Evolutionary conservation across 2,888 invertebrate species (phyloP).

Genomic region (Panzeria rudis): DNA sequence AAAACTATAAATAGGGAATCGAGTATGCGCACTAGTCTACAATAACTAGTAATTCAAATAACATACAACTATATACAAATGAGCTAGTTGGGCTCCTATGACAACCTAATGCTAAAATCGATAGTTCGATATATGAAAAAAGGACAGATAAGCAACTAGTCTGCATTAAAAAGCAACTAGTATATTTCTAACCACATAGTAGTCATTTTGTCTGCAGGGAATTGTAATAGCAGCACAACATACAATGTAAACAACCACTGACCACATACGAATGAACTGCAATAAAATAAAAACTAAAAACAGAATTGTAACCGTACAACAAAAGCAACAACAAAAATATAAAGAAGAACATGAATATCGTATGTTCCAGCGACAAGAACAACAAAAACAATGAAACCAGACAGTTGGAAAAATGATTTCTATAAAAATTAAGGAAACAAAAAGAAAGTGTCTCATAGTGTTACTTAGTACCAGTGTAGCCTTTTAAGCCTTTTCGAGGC

Average conservation of each 20-base stretch:
- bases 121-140: too few relatives aligned
- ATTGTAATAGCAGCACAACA: slow-evolving; percentile 24
- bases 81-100: too few relatives aligned
- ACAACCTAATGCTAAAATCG: too few relatives aligned
- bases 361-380: slow-evolving; percentile 44
- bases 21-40: too few relatives aligned
- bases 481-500: too few relatives aligned
- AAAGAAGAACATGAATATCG: slow-evolving; percentile 22
- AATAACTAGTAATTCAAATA: too few relatives aligned
- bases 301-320: slow-evolving; percentile 42
- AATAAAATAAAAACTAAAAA: slow-evolving; percentile 29
- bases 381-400: slow-evolving; percentile 48
- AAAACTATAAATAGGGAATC: too few relatives aligned
- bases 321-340: slow-evolving; percentile 12
- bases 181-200: too few relatives aligned
- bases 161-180: too few relatives aligned
- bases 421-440: background rate
- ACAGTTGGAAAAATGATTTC: slow-evolving; percentile 56
- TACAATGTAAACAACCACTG: slow-evolving; percentile 66
- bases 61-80: too few relatives aligned
- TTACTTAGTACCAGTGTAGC: background rate
- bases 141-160: too few relatives aligned
- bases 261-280: slow-evolving; percentile 69
- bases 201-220: too few relatives aligned
- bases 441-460: background rate